Evolutionary conservation across 2,888 invertebrate species (phyloP).

Genomic region (Drosophila neonasuta): DNA sequence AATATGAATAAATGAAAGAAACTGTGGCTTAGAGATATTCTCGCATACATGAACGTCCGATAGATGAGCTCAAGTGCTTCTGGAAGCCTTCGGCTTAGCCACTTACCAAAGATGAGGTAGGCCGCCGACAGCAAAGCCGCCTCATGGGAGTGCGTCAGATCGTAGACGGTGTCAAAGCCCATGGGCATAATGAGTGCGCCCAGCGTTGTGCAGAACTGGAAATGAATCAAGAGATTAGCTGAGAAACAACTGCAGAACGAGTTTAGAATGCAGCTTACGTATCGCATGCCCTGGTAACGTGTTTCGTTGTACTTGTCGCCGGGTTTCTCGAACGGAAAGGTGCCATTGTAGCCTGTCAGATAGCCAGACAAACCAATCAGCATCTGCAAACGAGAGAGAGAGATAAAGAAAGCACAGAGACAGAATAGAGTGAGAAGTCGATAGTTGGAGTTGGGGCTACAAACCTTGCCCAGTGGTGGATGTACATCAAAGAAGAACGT

Average conservation of each 20-base stretch:
- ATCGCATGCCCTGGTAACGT: constrained; percentile 95
- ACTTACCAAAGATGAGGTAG: constrained; percentile 92
- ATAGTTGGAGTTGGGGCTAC: neutral
- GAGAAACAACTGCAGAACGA: neutral
- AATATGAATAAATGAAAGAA: too few relatives aligned
- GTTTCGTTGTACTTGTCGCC: constrained; percentile 96
- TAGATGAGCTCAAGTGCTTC: too few relatives aligned
- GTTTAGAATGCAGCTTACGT: constrained; percentile 85
- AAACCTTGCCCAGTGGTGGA: constrained; percentile 96
- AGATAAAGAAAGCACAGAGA: neutral
- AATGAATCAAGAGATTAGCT: neutral
- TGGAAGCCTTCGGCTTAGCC: neutral
- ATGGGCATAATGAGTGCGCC: constrained; percentile 94
- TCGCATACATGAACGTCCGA: too few relatives aligned
- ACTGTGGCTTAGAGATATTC: too few relatives aligned
- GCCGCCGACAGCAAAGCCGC: constrained; percentile 91
- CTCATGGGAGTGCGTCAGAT: constrained; percentile 91
- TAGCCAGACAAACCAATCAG: constrained; percentile 95
- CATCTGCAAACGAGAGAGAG: constrained; percentile 87
- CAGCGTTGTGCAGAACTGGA: constrained; percentile 93
- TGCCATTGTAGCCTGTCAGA: constrained; percentile 96
- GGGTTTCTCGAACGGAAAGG: constrained; percentile 96
- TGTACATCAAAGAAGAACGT: constrained; percentile 99
- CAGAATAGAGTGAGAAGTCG: neutral
- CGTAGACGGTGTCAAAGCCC: constrained; percentile 93